Evolutionary conservation across 2,113 vertebrate species (phyloP), one percentile per base, ranked within the genome.

Genomic region (Planiliza haematocheilus): DNA sequence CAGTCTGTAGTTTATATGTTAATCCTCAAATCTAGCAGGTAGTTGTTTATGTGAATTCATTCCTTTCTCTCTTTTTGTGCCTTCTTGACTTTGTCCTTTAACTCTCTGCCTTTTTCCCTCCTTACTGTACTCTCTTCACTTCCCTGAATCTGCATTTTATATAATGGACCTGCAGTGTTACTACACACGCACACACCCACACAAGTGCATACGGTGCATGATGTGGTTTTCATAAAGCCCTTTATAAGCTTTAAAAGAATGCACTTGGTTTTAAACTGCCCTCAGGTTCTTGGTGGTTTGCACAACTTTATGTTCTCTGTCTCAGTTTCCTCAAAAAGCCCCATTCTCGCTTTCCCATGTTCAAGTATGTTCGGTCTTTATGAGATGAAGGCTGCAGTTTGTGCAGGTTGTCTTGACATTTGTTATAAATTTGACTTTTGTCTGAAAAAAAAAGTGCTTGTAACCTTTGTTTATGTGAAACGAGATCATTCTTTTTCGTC

Each of bases 171-270:
- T 70, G 61, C 56, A 43, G 83, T 90, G 75, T 74, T 57, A 9
- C 39, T 48, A 18, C 42, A 51, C 67, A 69, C 46, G 18, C 48
- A 45, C 43, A 63, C 70, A 24, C 71, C 21, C 69, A 60, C 52
- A 79, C 64, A 75, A 50, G 36, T 65, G 61, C 52, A 36, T 6
- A 73, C 42, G 63, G 37, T 75, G 70, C 78, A 74, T 60, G 64
- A 70, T 85, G 83, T 78, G 85, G 79, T 82, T 87, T 87, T 82
- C 52, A 52, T 86, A 90, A 92, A 86, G 72, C 53, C 68, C 64
- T 87, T 90, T 85, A 86, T 87, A 90, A 83, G 83, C 89, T 84
- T 70, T 85, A 37, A 59, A 85, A 89, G 74, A 85, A 88, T 88
- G 79, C 82, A 67, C 42, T 77, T 42, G 48, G 70, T 86, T 79